Evolutionary conservation across 2,113 vertebrate species (phyloP).

Genomic region (Sterna hirundo): DNA sequence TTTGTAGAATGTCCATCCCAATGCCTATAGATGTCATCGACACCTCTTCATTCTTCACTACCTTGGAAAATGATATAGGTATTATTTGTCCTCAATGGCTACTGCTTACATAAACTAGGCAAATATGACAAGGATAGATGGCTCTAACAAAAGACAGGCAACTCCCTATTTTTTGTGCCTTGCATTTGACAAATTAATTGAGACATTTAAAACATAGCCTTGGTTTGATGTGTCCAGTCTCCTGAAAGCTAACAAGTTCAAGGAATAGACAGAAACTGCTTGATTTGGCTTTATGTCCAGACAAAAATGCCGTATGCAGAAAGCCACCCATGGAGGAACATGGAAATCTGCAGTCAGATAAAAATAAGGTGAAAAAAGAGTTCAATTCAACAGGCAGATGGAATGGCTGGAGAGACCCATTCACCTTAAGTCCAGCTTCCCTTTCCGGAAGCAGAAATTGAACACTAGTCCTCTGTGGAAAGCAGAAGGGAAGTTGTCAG

Average conservation of each 20-base stretch:
- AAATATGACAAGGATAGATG: neutral
- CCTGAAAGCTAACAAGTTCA: neutral
- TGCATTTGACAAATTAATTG: neutral
- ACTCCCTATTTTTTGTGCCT: neutral
- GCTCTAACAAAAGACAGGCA: neutral
- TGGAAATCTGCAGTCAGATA: neutral
- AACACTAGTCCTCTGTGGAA: neutral
- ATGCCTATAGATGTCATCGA: neutral
- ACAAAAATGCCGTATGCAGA: neutral
- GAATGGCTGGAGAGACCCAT: neutral
- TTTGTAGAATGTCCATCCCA: neutral
- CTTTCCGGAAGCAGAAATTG: neutral
- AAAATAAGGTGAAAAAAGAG: neutral
- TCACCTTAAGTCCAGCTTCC: neutral
- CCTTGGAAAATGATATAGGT: neutral
- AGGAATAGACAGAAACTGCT: neutral
- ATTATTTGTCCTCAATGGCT: neutral
- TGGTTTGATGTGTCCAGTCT: neutral
- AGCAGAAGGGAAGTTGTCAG: conserved; percentile 24
- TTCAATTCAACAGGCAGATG: neutral
- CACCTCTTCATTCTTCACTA: neutral
- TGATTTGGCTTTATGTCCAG: neutral
- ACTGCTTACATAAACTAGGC: neutral
- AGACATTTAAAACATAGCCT: neutral
- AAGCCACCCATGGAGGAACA: neutral